phyloP scores from a whole-genome alignment of 1,140 invertebrate genomes.

The Panagrolaimus sp. region DNA sequence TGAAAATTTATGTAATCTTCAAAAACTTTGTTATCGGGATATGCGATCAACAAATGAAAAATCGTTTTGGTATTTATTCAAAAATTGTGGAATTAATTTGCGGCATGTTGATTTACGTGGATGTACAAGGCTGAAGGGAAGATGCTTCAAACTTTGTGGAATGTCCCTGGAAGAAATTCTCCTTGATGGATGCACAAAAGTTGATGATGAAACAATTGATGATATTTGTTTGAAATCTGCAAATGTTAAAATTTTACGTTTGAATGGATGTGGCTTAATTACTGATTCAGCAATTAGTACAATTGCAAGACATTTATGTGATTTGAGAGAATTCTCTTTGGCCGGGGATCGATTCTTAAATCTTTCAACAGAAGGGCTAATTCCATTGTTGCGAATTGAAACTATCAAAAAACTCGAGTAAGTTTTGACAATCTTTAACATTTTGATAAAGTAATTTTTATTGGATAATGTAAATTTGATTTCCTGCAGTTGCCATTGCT shows the following conservation, averaged over 20 bases:
- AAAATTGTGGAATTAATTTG: constrained; percentile 40
- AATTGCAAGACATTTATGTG: constrained; percentile 48
- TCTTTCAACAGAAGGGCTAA: constrained; percentile 33
- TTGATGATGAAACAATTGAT: constrained; percentile 53
- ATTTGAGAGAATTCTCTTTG: constrained; percentile 44
- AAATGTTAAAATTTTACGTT: constrained; percentile 40
- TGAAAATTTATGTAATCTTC: constrained; percentile 37
- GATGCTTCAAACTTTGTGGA: constrained; percentile 57
- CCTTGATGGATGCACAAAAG: constrained; percentile 48
- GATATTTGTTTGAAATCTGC: constrained; percentile 48
- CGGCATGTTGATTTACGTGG: constrained; percentile 52
- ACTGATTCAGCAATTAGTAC: constrained; percentile 47
- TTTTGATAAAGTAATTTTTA: no score
- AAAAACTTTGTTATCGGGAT: constrained; percentile 45
- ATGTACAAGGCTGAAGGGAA: constrained; percentile 39
- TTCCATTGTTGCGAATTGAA: constrained; percentile 35
- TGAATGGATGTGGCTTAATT: constrained; percentile 48
- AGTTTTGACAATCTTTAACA: no score
- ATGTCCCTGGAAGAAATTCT: constrained; percentile 48
- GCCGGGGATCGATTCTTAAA: constrained; percentile 44
- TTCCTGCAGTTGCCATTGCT: no score
- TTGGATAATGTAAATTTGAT: no score
- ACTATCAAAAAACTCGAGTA: constrained; percentile 30
- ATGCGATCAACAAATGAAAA: constrained; percentile 49
- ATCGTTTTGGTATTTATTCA: constrained; percentile 56